These are phyloP conservation scores for Tachuris rubrigastra DNA, from an alignment of 2,113 vertebrate species.

Conservation along the genomic window DNA sequence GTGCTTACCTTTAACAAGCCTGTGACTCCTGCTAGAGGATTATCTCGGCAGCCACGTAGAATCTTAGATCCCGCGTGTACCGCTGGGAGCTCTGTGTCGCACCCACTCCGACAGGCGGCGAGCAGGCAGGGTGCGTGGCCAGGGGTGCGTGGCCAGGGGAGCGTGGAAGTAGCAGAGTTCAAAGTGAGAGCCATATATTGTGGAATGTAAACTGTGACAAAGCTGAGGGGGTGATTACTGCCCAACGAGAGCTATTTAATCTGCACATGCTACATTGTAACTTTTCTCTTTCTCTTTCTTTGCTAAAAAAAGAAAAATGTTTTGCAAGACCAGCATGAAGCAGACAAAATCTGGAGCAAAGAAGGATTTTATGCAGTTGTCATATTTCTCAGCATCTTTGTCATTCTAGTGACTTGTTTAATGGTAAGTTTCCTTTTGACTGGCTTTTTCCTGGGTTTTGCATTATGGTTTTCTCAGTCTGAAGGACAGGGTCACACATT, in stretches of 20 bases:
- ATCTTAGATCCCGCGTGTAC: rapidly evolving
- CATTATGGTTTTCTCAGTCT: background rate
- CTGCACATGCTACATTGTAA: constrained; percentile 35
- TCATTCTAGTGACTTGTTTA: constrained; percentile 90
- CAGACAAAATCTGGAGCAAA: constrained; percentile 87
- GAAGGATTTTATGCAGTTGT: constrained; percentile 89
- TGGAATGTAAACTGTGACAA: background rate
- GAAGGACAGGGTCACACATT: background rate
- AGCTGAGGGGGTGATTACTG: constrained; percentile 42
- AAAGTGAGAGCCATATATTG: background rate
- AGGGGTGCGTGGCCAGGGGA: background rate
- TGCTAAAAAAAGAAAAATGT: constrained; percentile 86
- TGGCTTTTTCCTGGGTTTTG: background rate
- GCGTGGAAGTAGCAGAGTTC: background rate
- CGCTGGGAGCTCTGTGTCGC: rapidly evolving
- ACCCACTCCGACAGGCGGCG: rapidly evolving
- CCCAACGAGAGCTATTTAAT: constrained; percentile 27
- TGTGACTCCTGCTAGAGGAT: background rate
- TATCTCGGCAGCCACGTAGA: background rate
- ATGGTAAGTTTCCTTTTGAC: constrained; percentile 84
- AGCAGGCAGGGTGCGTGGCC: background rate
- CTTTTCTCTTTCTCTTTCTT: constrained; percentile 59
- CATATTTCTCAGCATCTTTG: constrained; percentile 94
- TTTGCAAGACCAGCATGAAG: constrained; percentile 87
- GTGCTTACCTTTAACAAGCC: background rate